phyloP scores from a whole-genome alignment of 1,140 invertebrate species.

The Magallana gigas region DNA sequence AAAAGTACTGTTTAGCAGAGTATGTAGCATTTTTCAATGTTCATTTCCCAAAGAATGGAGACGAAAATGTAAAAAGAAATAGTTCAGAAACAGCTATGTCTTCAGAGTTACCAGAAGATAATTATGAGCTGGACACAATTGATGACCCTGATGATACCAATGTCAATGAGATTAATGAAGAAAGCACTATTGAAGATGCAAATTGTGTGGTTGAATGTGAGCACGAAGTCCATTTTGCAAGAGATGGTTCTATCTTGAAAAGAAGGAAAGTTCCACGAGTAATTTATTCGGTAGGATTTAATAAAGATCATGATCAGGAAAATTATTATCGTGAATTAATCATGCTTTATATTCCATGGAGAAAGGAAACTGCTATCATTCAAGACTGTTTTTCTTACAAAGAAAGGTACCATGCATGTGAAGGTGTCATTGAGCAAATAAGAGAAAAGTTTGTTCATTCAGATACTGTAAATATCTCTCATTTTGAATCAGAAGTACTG shows the following conservation, averaged over 20 bases:
- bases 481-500: too few species aligned
- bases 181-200: neutral
- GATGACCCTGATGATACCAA: too few species aligned
- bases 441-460: neutral
- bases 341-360: neutral
- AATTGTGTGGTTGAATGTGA: neutral
- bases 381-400: neutral
- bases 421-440: constrained; percentile 12
- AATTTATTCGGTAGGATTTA: neutral
- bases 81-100: neutral
- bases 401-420: neutral
- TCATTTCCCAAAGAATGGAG: neutral
- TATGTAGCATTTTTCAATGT: constrained; percentile 32
- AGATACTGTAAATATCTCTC: constrained; percentile 24
- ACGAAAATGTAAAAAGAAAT: too few species aligned
- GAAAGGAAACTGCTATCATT: neutral
- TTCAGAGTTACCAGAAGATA: constrained; percentile 43
- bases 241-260: constrained; percentile 40
- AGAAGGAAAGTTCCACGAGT: constrained; percentile 32
- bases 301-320: too few species aligned
- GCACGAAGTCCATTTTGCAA: constrained; percentile 1
- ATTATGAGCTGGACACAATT: neutral
- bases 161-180: too few species aligned
- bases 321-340: constrained; percentile 8
- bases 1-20: constrained; percentile 31